Evolutionary conservation across 2,113 vertebrate species (phyloP).

Genomic region (Paralichthys olivaceus): DNA sequence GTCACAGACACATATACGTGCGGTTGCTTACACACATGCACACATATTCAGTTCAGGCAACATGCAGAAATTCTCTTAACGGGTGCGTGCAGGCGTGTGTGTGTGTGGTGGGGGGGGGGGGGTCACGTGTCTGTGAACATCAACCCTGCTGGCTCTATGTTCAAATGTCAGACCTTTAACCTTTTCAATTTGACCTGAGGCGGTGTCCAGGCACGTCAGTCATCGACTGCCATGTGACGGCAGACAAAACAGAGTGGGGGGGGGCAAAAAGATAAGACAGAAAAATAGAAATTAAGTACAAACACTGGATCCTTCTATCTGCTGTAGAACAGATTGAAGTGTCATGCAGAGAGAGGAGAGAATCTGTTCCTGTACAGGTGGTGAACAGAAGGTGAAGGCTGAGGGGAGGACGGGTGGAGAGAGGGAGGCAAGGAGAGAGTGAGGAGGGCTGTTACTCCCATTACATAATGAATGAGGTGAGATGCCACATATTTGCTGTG

Average conservation of each 20-base stretch:
- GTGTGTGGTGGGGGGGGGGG: constrained; percentile 3
- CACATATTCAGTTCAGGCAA: constrained; percentile 4
- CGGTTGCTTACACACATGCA: background rate
- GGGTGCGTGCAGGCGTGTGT: background rate
- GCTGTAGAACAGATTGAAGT: constrained; percentile 75
- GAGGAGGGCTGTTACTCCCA: constrained; percentile 64
- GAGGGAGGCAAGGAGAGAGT: constrained; percentile 52
- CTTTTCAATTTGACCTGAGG: constrained; percentile 76
- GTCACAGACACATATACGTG: constrained; percentile 40
- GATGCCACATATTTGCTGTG: constrained; percentile 62
- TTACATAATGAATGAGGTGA: constrained; percentile 80
- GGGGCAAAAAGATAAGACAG: constrained; percentile 9
- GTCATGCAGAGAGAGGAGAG: constrained; percentile 73
- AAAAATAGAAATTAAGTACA: constrained; percentile 46
- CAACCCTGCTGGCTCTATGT: constrained; percentile 59
- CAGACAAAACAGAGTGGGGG: constrained; percentile 10
- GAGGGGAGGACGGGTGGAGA: constrained; percentile 66
- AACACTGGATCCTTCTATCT: constrained; percentile 54
- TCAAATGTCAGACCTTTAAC: constrained; percentile 84
- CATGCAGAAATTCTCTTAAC: constrained; percentile 15
- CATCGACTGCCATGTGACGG: constrained; percentile 32
- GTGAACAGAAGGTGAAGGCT: constrained; percentile 80
- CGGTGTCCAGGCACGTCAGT: constrained; percentile 52
- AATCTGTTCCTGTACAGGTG: constrained; percentile 79
- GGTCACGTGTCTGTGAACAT: constrained; percentile 49